Evolutionary conservation across 2,888 invertebrate genomes (phyloP).

Genomic region (Hipparchia sbordonii): DNA sequence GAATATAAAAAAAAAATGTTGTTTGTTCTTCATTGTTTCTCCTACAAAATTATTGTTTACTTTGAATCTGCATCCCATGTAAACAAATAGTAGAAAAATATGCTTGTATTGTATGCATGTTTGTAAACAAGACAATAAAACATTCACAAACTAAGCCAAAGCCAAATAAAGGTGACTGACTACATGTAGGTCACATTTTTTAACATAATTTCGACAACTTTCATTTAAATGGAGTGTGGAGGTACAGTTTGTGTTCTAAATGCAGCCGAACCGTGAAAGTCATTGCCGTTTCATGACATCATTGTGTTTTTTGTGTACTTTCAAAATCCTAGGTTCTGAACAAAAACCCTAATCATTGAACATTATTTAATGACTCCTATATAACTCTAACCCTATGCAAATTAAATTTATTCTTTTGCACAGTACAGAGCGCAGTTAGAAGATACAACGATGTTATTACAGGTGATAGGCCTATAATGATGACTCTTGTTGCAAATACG

Average conservation of each 20-base stretch:
- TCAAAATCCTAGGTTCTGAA: slow-evolving; percentile 55
- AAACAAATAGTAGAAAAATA: slow-evolving; percentile 12
- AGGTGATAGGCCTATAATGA: slow-evolving; percentile 25
- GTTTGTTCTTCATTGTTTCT: not conserved
- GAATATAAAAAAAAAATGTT: too few species aligned
- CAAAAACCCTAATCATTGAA: slow-evolving; percentile 24
- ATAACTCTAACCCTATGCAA: not conserved
- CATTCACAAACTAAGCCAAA: slow-evolving; percentile 24
- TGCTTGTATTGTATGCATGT: slow-evolving; percentile 39
- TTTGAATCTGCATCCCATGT: not conserved
- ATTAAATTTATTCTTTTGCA: not conserved
- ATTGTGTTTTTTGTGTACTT: slow-evolving; percentile 71
- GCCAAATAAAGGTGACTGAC: slow-evolving; percentile 11
- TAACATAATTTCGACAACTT: slow-evolving; percentile 69
- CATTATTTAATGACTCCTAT: not conserved
- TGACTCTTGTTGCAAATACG: slow-evolving; percentile 20
- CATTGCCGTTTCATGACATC: slow-evolving; percentile 80
- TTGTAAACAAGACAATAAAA: slow-evolving; percentile 44
- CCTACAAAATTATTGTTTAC: not conserved
- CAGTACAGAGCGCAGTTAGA: slow-evolving; percentile 7
- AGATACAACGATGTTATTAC: slow-evolving; percentile 23
- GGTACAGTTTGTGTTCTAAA: slow-evolving; percentile 78
- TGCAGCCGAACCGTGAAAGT: slow-evolving; percentile 82
- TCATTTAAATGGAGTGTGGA: slow-evolving; percentile 69
- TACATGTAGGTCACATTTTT: slow-evolving; percentile 55